Evolutionary conservation across 1,140 invertebrate genomes (phyloP).

Genomic region (Phenacoccus solenopsis): DNA sequence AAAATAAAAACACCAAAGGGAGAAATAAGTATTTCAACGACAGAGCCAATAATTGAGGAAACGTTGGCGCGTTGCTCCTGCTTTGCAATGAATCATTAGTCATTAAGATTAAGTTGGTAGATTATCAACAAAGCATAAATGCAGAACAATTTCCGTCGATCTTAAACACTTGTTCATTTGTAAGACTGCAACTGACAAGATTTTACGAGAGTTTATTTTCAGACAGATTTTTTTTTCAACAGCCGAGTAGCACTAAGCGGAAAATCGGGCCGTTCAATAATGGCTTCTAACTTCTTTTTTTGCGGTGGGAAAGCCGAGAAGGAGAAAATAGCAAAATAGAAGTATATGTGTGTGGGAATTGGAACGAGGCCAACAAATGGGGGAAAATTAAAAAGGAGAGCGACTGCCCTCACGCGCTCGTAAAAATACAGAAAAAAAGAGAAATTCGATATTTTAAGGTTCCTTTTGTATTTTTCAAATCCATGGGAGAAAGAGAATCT

Average conservation of each 20-base stretch:
- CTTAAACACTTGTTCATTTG: neutral
- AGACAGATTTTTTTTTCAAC: neutral
- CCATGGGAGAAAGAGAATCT: neutral
- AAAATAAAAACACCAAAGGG: too few relatives aligned
- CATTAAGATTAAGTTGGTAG: neutral
- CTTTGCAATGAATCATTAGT: too few relatives aligned
- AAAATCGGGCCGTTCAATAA: neutral
- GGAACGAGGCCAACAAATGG: slow-evolving; percentile 10
- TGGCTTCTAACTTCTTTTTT: neutral
- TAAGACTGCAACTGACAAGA: slow-evolving; percentile 6
- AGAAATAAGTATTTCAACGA: too few relatives aligned
- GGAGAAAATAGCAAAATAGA: neutral
- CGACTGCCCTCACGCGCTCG: neutral
- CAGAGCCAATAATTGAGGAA: too few relatives aligned
- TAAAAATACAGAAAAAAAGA: slow-evolving; percentile 5
- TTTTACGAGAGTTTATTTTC: slow-evolving; percentile 12
- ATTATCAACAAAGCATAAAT: neutral
- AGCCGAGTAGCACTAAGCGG: neutral
- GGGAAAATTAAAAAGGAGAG: slow-evolving; percentile 16
- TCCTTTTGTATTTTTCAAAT: slow-evolving; percentile 8
- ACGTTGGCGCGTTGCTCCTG: too few relatives aligned
- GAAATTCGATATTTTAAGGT: slow-evolving; percentile 18
- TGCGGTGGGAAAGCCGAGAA: neutral
- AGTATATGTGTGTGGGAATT: slow-evolving; percentile 16
- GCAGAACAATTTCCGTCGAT: neutral